Base-by-base conservation (phyloP, 2,888 invertebrate species). In the Melanophora roralis region DNA sequence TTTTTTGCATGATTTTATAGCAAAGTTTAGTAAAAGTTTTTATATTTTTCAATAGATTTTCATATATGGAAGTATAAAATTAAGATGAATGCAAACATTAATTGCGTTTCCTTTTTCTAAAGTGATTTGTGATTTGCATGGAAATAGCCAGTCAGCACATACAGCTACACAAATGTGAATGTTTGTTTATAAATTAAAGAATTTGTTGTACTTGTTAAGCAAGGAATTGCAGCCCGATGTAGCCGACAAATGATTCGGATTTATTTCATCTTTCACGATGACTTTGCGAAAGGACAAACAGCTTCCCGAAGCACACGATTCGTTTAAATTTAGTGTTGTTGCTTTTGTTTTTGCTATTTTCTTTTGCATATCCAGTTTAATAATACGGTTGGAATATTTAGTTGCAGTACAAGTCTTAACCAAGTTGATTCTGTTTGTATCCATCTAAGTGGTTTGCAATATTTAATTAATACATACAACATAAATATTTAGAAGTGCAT, bases 391-490 rank as follows among this genome's bases (percentile, higher is more conserved):
- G 76, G 76, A 80, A 73, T 72, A 55, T 76, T 80, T 65, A 67
- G 76, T 80, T 80, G 80, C 80, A 80, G 80, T 80, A 68, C 12
- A 72, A 72, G 72, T 80, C 72, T 80, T 80, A 76, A 76, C 19
- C 72, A 68, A 72, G 62, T 64, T 76, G 80, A 76, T 72, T 80
- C 72, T 73, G 68, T 62, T 27, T 68, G 62, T 57, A 68, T 53
- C 62, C 65, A 40, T 68, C 6, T 6, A 36, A 59, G 62, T 53
- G 47, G 38, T 43, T 69, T 74, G 68, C 60, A 73, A 67, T 73
- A 78, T 68, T 69, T 57, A 57, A 72, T 60, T 67, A 43, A 78
- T 38, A 60, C 57, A 59, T 21, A 38, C 16, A 62, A n/a, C 34
- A 7, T 14, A 23, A 47, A 68, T 23, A 40, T 32, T 43, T 8